A percentile compares a stretch with the other conserved stretches of the same genome.
phyloP scores from a whole-genome alignment of 2,888 invertebrate species.

The Junonia oenone region DNA sequence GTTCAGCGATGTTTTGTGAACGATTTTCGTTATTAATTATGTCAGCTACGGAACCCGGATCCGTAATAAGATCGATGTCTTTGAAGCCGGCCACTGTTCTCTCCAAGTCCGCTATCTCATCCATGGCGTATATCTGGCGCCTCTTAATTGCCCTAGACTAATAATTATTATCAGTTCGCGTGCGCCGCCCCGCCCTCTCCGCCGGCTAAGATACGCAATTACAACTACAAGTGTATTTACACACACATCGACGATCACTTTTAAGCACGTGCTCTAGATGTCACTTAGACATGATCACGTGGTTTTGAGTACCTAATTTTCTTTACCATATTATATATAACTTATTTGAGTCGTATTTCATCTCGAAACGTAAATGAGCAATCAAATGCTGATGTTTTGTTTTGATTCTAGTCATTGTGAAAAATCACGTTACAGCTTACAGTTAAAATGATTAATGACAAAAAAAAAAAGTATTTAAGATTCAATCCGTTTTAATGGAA shows the following conservation, averaged over 20 bases:
- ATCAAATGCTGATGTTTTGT: neutral
- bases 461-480: neutral
- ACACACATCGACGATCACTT: constrained; percentile 29
- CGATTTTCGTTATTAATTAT: neutral
- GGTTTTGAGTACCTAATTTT: constrained; percentile 17
- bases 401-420: neutral
- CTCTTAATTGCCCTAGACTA: constrained; percentile 72
- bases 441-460: neutral
- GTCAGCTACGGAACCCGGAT: constrained; percentile 13
- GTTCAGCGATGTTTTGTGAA: neutral
- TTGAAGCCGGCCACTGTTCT: constrained; percentile 10
- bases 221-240: constrained; percentile 31
- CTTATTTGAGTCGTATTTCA: neutral
- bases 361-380: neutral
- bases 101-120: constrained; percentile 35
- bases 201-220: constrained; percentile 50
- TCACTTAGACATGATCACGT: constrained; percentile 38
- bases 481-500: neutral
- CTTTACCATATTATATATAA: neutral
- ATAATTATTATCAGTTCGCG: constrained; percentile 74
- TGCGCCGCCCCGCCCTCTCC: constrained; percentile 53
- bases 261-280: constrained; percentile 48
- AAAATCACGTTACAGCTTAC: neutral
- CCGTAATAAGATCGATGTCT: constrained; percentile 1
- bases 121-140: constrained; percentile 72